Base-by-base conservation (phyloP, 2,113 vertebrate genomes). In the Oncorhynchus clarkii region DNA sequence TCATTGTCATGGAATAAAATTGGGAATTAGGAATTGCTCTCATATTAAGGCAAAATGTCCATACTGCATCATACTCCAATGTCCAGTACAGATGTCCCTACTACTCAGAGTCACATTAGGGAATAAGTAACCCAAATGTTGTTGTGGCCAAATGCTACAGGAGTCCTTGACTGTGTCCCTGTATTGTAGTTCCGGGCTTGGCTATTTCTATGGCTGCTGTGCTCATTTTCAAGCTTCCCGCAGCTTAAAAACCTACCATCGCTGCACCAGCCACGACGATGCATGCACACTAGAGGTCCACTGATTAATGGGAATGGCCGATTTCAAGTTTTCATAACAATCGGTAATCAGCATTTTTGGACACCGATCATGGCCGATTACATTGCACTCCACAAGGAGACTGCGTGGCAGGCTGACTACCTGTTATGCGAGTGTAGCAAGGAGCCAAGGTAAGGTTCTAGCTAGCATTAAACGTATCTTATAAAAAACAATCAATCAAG, bases 141-240 rank as follows among this genome's bases (percentile, higher is more conserved):
- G 70, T 79, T 60, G 8, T 64, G 54, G 60, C 48, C 12, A 69
- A 71, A 70, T 34, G 16, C 34, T 69, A 11, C 39, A 45, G 49
- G 27, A 72, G 57, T 76, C 60, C 34, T 77, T 31, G 49, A 71
- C 67, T 80, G 65, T 73, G 80, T 54, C 45, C 34, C 57, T 78
- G 24, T 24, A 31, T 71, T 72, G 54, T 51, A 49, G 72, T 70
- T 76, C 78, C 67, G 66, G 70, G 74, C 72, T 70, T 60, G 81
- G 27, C 72, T 70, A 79, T 62, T 45, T 45, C 8, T 45, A 72
- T 72, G 72, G 14, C 27, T 34, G 73, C 67, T 24, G 74, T 68
- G 68, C 34, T 82, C 34, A 68, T 75, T 82, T 67, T 68, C n/a
- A 84, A 64, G 66, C 57, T 78, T 29, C 77, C 39, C 67, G 78